phyloP scores from a whole-genome alignment of 2,113 vertebrate genomes.

The Corythaixoides concolor region DNA sequence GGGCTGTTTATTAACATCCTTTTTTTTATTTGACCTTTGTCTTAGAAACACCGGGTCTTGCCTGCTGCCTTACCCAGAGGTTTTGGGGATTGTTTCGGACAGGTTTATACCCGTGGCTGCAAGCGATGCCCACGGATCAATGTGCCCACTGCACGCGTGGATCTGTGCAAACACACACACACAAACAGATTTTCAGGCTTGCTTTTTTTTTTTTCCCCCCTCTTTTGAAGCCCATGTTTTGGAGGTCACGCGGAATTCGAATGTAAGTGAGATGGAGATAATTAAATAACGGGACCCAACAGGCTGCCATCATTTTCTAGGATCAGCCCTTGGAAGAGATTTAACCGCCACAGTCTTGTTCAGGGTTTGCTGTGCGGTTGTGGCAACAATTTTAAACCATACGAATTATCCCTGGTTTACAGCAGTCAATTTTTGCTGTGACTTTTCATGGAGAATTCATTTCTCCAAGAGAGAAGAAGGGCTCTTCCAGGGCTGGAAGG shows the following conservation, averaged over 20 bases:
- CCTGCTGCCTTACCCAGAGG: not conserved
- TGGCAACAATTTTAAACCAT: not conserved
- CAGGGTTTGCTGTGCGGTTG: not conserved
- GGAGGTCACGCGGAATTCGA: not conserved
- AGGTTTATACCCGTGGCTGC: not conserved
- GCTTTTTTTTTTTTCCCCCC: not conserved
- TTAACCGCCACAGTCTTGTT: not conserved
- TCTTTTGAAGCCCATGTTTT: not conserved
- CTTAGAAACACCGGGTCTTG: slow-evolving; percentile 58
- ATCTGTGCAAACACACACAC: not conserved
- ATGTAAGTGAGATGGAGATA: not conserved
- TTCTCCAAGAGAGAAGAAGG: not conserved
- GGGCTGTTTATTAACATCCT: slow-evolving; percentile 81
- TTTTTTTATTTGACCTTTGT: slow-evolving; percentile 76
- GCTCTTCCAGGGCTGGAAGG: not conserved
- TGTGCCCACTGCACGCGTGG: not conserved
- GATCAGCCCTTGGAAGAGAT: slow-evolving; percentile 1
- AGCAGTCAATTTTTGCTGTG: not conserved
- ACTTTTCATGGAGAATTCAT: not conserved
- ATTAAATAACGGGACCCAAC: slow-evolving; percentile 12
- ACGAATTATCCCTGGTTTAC: not conserved
- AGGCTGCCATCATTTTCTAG: not conserved
- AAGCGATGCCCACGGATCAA: accelerated
- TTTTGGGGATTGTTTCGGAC: not conserved
- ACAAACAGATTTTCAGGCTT: not conserved